Conservation (phyloP, 2,113 vertebrate species). For the Pseudorhombus dupliciocellatus region DNA sequence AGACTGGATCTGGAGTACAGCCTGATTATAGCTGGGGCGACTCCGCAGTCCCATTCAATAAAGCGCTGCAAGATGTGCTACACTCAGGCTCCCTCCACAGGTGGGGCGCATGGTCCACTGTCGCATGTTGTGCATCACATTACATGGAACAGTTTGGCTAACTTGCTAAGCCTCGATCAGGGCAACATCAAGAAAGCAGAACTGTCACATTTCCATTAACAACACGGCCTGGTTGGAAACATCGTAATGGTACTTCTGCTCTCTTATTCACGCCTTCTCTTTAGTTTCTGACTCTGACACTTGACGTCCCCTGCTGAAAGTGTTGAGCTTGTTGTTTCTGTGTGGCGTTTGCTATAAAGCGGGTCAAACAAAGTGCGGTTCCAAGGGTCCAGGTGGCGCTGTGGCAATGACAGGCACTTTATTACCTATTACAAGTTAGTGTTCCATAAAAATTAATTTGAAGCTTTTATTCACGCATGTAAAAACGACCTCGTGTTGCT, state of each 20-base stretch:
- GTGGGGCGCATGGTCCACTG: too few relatives aligned
- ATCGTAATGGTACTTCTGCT: too few relatives aligned
- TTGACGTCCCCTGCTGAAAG: too few relatives aligned
- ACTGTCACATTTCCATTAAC: too few relatives aligned
- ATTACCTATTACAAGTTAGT: background rate
- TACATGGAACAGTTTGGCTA: too few relatives aligned
- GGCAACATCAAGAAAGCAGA: too few relatives aligned
- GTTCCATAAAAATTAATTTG: background rate
- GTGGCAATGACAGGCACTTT: background rate
- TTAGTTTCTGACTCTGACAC: too few relatives aligned
- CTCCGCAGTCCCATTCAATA: background rate
- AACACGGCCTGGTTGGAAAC: too few relatives aligned
- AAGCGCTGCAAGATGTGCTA: background rate
- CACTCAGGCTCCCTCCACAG: too few relatives aligned
- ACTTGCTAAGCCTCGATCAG: too few relatives aligned
- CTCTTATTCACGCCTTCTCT: too few relatives aligned
- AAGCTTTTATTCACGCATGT: background rate
- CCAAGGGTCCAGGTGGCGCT: background rate
- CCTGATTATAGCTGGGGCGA: background rate
- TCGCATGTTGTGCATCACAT: too few relatives aligned
- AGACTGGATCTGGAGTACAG: background rate
- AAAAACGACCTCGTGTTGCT: background rate
- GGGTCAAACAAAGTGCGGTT: background rate
- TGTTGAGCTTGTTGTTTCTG: background rate
- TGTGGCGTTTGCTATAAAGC: background rate